Base-by-base conservation (phyloP, 2,797 vertebrate genomes). In the Manis javanica region DNA sequence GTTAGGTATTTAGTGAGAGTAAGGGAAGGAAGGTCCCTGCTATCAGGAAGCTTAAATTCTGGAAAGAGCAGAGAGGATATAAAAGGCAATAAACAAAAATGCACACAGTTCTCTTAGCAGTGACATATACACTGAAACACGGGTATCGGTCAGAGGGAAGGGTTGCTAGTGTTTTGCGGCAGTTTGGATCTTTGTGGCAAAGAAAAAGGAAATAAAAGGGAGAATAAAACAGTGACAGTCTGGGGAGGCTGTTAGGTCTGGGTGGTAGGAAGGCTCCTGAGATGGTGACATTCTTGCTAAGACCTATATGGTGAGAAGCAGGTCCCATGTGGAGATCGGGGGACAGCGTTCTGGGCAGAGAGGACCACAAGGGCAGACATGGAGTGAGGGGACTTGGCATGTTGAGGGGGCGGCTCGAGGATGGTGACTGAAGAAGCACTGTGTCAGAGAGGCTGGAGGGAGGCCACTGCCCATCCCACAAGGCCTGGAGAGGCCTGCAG, bases 291-390 rank as follows among this genome's bases (percentile, higher is more conserved):
- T 37, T 34, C 51, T 16, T 42, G 39, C 34, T 61, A n/a, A 87
- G 71, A 84, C 19, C 1, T 13, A 9, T 49, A 42, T 39, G 19
- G 13, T 37, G 13, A 87, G 88, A 57, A 91, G 37, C 18, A 26
- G 29, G 55, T 7, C 15, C n/a, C 18, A 31, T 0, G 11, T 26
- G 42, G 51, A 53, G 34, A 42, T 0, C 14, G 0, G 0, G 59
- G 15, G 21, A 77, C 29, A 49, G 53, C 0, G 0, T 21, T 6
- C 91, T 0, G 18, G 57, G 46, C 61, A 34, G 18, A 71, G 19
- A 29, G 66, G 23, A 31, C 34, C 71, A 55, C 49, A 59, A 61
- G 10, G 31, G 37, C 39, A 49, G 12, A 4, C 4, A 0, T 14
- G 7, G 42, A 31, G 15, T 63, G 10, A 51, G 34, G 14, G 46